Evolutionary conservation across 2,113 vertebrate genomes (phyloP), one percentile per base, ranked within the genome.

Genomic region (Holacanthus passer): DNA sequence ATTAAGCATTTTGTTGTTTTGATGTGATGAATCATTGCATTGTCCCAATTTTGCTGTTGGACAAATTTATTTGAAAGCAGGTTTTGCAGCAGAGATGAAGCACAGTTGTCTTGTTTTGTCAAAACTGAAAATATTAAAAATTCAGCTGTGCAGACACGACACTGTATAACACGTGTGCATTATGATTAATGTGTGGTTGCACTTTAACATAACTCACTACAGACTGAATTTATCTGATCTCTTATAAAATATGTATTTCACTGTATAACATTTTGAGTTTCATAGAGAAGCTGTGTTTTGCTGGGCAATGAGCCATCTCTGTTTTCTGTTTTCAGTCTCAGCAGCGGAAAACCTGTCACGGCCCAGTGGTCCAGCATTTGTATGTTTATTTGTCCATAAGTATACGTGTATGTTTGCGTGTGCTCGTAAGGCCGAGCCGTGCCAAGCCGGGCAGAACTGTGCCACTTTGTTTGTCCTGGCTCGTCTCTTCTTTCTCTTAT

Each of bases 361-460:
- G 66, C 81, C 83, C 82, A 72, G 1, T 63, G 81, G n/a, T 79
- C 62, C 66, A 65, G 68, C 29, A 29, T 77, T 87, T 81, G 13
- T 78, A 83, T 79, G 81, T 88, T 74, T 88, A 87, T 85, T 84
- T 89, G 71, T 82, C 65, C 67, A 56, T 63, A 66, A 62, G 65
- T 56, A 76, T 69, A 32, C 39, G 73, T 86, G 60, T 66, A 32
- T 53, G 77, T 79, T 62, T 68, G 66, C 50, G 35, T 60, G 43
- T 53, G 58, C 41, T 64, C 59, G 55, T 50, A 53, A 70, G 59
- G 63, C 71, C 39, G 79, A 70, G 64, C 52, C 20, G 65, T 13
- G 24, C 37, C 72, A 58, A 45, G 50, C 55, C 68, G 58, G 56
- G 74, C 55, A 59, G 50, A 74, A 69, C 50, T n/a, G 76, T 65